Evolutionary conservation across 2,888 invertebrate genomes (phyloP).

Genomic region (Eilema caniola): DNA sequence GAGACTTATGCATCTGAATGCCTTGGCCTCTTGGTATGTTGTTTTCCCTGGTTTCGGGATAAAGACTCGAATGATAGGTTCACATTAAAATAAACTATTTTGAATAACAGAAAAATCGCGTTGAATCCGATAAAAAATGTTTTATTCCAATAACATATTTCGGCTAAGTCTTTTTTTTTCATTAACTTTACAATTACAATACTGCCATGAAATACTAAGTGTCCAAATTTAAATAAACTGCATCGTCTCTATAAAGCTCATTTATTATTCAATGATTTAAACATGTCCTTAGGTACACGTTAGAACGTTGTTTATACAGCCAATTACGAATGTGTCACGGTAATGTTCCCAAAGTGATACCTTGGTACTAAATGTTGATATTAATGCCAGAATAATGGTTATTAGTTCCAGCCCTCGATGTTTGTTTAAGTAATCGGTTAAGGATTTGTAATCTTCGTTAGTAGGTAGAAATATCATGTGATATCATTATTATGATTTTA

Average conservation of each 20-base stretch:
- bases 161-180: too few relatives aligned
- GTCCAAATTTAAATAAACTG: neutral
- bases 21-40: too few relatives aligned
- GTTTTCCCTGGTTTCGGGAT: too few relatives aligned
- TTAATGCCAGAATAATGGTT: constrained; percentile 60
- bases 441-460: constrained; percentile 47
- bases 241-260: constrained; percentile 12
- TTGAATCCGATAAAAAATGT: neutral
- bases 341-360: constrained; percentile 64
- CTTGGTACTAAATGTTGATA: constrained; percentile 55
- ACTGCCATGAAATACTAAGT: neutral
- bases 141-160: too few relatives aligned
- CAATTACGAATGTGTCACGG: constrained; percentile 57
- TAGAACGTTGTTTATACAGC: constrained; percentile 57
- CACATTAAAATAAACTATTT: too few relatives aligned
- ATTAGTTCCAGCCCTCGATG: constrained; percentile 44
- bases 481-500: neutral
- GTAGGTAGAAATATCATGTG: constrained; percentile 17
- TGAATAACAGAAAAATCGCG: too few relatives aligned
- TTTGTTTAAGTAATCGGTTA: constrained; percentile 40
- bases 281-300: constrained; percentile 6
- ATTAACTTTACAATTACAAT: neutral
- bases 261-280: constrained; percentile 25
- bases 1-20: too few relatives aligned
- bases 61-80: too few relatives aligned